A percentile compares a stretch with the other conserved stretches of the same genome.
Conservation (phyloP, 1,140 invertebrate species). For the Antheraea pernyi region DNA sequence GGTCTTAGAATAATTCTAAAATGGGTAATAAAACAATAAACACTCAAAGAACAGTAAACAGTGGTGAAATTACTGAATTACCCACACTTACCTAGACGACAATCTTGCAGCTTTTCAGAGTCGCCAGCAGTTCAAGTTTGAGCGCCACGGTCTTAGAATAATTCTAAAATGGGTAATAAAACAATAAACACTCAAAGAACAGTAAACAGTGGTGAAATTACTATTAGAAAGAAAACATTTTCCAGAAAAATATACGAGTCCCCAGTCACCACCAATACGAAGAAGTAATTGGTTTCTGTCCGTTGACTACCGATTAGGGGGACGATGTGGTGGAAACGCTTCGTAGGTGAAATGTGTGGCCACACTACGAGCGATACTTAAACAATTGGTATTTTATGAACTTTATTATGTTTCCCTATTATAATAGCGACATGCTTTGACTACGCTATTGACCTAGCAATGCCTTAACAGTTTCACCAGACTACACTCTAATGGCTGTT, state of each 20-base stretch:
- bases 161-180: too few species aligned
- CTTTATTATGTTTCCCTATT: too few species aligned
- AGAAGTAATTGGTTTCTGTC: conserved; percentile 2
- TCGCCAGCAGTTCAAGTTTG: too few species aligned
- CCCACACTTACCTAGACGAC: too few species aligned
- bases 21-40: neutral
- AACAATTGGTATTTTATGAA: neutral
- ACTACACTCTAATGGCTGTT: too few species aligned
- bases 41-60: neutral
- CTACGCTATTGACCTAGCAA: too few species aligned
- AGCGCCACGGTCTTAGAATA: too few species aligned
- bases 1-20: too few species aligned
- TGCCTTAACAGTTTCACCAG: too few species aligned
- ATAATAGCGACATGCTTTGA: too few species aligned
- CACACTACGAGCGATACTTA: neutral
- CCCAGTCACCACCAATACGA: neutral
- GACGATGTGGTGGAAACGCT: neutral
- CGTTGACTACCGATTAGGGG: neutral
- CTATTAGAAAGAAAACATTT: neutral
- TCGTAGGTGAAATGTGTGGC: neutral
- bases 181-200: neutral
- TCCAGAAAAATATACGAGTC: neutral
- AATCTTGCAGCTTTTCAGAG: too few species aligned
- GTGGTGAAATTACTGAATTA: neutral
- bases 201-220: neutral